phyloP scores from a whole-genome alignment of 2,113 vertebrate genomes.

The Burhinus oedicnemus region DNA sequence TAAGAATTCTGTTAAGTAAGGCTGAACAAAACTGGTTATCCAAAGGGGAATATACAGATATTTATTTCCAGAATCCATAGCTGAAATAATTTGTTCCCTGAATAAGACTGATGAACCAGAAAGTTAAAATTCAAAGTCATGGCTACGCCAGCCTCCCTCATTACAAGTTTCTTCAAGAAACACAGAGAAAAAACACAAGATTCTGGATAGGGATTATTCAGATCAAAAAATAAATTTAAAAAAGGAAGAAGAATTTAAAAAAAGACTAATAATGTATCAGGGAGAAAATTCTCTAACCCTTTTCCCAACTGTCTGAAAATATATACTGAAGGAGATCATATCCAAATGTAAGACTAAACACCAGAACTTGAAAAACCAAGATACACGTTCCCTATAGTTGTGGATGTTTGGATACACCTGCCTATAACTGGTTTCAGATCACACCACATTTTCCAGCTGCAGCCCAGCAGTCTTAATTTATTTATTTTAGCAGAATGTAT shows the following conservation, averaged over 20 bases:
- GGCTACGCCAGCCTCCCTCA: neutral
- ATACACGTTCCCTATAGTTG: rapidly evolving
- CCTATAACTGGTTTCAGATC: neutral
- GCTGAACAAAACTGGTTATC: neutral
- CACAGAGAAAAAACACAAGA: neutral
- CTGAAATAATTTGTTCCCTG: neutral
- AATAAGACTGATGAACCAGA: neutral
- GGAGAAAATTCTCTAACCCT: neutral
- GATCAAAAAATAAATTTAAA: neutral
- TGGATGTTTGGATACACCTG: neutral
- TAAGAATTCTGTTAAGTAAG: neutral
- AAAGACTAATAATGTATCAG: neutral
- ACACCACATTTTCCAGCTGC: neutral
- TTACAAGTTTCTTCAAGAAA: neutral
- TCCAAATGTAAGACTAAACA: neutral
- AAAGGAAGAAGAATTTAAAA: neutral
- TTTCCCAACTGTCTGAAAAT: neutral
- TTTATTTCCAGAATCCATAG: neutral
- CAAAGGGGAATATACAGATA: neutral
- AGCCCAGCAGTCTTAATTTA: neutral
- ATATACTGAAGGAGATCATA: neutral
- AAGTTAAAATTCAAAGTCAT: neutral
- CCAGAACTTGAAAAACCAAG: neutral
- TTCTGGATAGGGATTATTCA: neutral
- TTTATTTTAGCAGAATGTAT: neutral